These are phyloP conservation scores for Aphodius sticticus DNA, from an alignment of 2,888 invertebrate genomes.

Conservation along the genomic window DNA sequence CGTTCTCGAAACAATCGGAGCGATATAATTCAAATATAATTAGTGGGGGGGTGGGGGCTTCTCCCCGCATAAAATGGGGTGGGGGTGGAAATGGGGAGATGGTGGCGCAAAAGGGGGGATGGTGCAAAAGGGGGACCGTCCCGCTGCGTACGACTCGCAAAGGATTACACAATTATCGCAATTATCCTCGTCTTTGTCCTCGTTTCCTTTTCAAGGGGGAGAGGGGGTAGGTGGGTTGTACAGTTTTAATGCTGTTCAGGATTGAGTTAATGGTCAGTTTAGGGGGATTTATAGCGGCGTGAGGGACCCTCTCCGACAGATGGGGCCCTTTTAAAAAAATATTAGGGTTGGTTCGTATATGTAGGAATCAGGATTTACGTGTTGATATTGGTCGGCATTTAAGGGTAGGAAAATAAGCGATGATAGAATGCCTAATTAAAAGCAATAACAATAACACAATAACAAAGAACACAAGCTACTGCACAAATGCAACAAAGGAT, in stretches of 20 bases:
- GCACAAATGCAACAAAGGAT: too few species aligned
- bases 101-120: neutral
- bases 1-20: neutral
- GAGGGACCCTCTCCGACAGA: neutral
- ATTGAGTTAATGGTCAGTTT: constrained; percentile 31
- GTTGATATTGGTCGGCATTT: too few species aligned
- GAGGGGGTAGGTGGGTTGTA: neutral
- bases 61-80: neutral
- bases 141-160: constrained; percentile 17
- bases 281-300: neutral
- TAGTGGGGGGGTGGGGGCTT: neutral
- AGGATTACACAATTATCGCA: constrained; percentile 26
- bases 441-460: too few species aligned
- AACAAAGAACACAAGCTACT: too few species aligned
- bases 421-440: too few species aligned
- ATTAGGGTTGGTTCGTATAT: neutral
- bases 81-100: neutral
- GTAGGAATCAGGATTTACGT: neutral
- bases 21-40: neutral
- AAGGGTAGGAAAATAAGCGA: too few species aligned
- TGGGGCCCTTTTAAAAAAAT: neutral
- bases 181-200: constrained; percentile 26
- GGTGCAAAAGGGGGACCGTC: neutral
- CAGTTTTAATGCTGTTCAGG: constrained; percentile 26
- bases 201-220: constrained; percentile 9